Base-by-base conservation (phyloP, 1,140 invertebrate genomes). In the Heliconius hermathena region DNA sequence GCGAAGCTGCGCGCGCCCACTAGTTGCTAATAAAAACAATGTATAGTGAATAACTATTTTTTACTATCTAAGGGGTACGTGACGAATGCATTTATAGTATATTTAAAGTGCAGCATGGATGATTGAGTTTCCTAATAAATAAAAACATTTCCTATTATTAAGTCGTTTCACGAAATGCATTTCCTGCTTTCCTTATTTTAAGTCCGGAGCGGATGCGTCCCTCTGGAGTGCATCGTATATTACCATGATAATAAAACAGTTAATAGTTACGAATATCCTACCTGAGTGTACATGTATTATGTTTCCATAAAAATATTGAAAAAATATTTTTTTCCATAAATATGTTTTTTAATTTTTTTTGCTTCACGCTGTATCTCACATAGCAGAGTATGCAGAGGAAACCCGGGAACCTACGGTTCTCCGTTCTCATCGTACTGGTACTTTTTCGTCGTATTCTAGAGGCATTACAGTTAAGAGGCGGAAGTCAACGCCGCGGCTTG, bases 71-170 rank as follows among this genome's bases (percentile, higher is more conserved):
- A 29, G 60, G 60, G 11, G 0, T 29, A 66, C 22, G 60, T 66
- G 26, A 6, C 3, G 60, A 26, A 66, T 66, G 60, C 60, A 66
- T 29, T 66, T 66, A 66, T 66, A 18, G 60, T 26, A 29, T 66
- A 66, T 66, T 66, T 18, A 66, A 11, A 66, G 13, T 66, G 22
- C 60, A 66, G 60, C 60, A 6, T 29, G 60, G 60, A 5, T 66
- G 29, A 66, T 66, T 29, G 26, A 66, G 11, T 70, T 76, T 76
- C 60, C 60, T 76, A 71, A 60, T 76, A 70, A 60, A 46, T 41
- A 76, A 76, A 76, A 76, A 70, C 11, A 26, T 41, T 57, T 74
- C 73, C 26, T 33, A 76, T 76, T 29, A 76, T 26, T 18, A 46
- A 76, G 38, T 71, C 54, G 38, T 46, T 33, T 33, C 74, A 70